Evolutionary conservation across 2,888 invertebrate genomes (phyloP).

Genomic region (Parnassius smintheus): DNA sequence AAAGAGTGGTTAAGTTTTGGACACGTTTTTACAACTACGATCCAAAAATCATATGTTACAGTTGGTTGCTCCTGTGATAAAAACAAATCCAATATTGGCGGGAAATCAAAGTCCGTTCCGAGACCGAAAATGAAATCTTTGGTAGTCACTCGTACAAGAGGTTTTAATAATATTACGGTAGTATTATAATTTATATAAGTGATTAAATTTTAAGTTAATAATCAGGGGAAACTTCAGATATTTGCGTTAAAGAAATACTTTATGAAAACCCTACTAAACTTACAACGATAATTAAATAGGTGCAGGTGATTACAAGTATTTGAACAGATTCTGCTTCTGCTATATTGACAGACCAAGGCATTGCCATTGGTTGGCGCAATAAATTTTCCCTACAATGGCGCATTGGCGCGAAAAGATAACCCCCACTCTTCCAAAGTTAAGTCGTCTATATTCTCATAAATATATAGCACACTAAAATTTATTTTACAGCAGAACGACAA

Average conservation of each 20-base stretch:
- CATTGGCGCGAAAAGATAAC: slow-evolving; percentile 13
- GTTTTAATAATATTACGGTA: too few relatives aligned
- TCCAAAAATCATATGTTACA: too few relatives aligned
- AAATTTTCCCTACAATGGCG: neutral
- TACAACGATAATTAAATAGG: too few relatives aligned
- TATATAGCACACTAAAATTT: neutral
- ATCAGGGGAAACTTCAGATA: too few relatives aligned
- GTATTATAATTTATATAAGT: too few relatives aligned
- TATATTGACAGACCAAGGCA: neutral
- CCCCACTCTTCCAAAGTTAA: slow-evolving; percentile 13
- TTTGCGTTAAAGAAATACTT: too few relatives aligned
- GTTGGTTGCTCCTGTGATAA: neutral
- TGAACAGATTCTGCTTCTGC: neutral
- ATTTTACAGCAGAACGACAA: neutral
- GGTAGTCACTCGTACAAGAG: too few relatives aligned
- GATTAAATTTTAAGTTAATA: too few relatives aligned
- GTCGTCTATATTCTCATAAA: neutral
- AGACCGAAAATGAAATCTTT: neutral
- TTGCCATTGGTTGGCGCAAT: neutral
- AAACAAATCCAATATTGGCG: slow-evolving; percentile 18
- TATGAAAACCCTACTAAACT: too few relatives aligned
- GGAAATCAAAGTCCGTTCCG: slow-evolving; percentile 17
- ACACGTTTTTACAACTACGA: too few relatives aligned
- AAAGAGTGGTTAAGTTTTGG: too few relatives aligned
- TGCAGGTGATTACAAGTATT: neutral